A percentile compares a stretch with the other conserved stretches of the same genome.
These are phyloP conservation scores for Rhegmatorhina hoffmannsi DNA, from an alignment of 2,113 vertebrate species.

Conservation along the genomic window DNA sequence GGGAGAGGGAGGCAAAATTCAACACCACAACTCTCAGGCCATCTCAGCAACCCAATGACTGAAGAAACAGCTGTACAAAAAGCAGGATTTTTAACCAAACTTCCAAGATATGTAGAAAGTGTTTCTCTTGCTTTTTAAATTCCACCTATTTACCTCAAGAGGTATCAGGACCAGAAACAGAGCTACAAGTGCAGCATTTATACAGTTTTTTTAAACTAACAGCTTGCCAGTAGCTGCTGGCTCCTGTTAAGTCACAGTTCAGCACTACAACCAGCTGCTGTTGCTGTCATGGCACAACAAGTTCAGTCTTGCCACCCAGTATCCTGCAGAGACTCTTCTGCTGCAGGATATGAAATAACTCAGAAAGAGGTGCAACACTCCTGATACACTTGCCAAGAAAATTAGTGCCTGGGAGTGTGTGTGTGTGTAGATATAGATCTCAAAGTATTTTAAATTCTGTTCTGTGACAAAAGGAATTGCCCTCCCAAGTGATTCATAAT, in stretches of 20 bases:
- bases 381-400: neutral
- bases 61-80: neutral
- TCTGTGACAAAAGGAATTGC: neutral
- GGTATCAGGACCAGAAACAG: neutral
- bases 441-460: neutral
- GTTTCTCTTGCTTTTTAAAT: neutral
- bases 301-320: neutral
- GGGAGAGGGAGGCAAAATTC: neutral
- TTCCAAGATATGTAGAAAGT: neutral
- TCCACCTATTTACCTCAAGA: neutral
- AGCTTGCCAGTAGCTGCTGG: neutral
- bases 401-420: accelerated
- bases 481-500: neutral
- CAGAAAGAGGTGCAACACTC: neutral
- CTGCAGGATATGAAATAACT: neutral
- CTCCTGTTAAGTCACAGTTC: neutral
- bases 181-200: neutral
- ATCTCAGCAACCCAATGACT: neutral
- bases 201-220: neutral
- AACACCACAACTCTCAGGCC: neutral
- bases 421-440: neutral
- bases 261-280: neutral
- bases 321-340: neutral
- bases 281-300: neutral
- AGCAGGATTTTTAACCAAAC: neutral